Percentiles rank a stretch among this genome's conserved stretches.
Conservation (phyloP, 2,797 vertebrate species). For the Adelosebastes latens region DNA sequence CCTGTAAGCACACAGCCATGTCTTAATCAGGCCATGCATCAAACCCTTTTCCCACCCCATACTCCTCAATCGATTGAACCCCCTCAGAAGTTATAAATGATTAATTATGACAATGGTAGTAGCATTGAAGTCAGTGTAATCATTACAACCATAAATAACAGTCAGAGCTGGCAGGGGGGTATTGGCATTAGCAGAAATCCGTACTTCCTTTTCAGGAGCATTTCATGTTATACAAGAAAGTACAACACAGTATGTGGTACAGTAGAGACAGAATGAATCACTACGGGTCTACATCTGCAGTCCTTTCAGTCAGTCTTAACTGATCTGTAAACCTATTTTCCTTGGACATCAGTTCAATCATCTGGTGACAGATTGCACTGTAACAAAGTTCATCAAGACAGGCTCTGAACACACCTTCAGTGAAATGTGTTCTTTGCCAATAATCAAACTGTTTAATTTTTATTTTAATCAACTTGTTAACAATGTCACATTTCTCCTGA, state of each 20-base stretch:
- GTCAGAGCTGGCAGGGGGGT: background rate
- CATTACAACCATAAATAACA: slow-evolving; percentile 19
- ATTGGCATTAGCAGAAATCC: slow-evolving; percentile 4
- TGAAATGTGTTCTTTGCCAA: background rate
- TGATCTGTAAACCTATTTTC: background rate
- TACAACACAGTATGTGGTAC: background rate
- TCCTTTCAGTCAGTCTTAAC: background rate
- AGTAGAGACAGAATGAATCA: background rate
- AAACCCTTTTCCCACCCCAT: background rate
- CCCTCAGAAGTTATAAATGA: slow-evolving; percentile 34
- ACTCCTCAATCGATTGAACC: slow-evolving; percentile 33
- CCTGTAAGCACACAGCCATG: slow-evolving; percentile 8
- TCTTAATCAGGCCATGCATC: slow-evolving; percentile 38
- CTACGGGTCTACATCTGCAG: background rate
- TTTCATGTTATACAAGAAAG: slow-evolving; percentile 8
- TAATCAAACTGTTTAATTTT: background rate
- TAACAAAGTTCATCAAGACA: background rate
- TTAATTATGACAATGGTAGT: slow-evolving; percentile 41
- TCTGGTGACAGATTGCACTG: background rate
- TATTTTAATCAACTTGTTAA: background rate
- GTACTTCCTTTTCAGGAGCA: slow-evolving; percentile 34
- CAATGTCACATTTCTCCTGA: background rate
- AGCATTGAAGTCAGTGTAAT: slow-evolving; percentile 19
- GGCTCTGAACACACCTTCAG: background rate
- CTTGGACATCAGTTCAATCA: background rate